phyloP scores from a whole-genome alignment of 2,888 invertebrate species.

The Coenonympha glycerion region DNA sequence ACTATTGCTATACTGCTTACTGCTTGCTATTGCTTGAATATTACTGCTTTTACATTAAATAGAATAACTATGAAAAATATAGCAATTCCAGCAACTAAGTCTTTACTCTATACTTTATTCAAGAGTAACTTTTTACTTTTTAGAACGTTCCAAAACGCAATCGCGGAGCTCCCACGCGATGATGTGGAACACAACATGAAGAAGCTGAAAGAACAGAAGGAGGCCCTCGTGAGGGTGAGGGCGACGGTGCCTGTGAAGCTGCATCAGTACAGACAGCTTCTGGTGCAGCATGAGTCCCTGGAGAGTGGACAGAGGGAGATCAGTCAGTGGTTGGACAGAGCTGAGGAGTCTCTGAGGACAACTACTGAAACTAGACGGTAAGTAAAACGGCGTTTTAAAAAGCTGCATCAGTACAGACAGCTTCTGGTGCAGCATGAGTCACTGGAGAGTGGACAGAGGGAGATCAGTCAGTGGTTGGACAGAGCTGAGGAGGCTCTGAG shows the following conservation, averaged over 20 bases:
- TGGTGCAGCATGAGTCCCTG: constrained; percentile 92
- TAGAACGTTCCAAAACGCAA: constrained; percentile 90
- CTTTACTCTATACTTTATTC: neutral
- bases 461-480: constrained; percentile 90
- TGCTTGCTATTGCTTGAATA: no score
- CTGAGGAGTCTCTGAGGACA: constrained; percentile 81
- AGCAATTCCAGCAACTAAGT: no score
- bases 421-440: constrained; percentile 92
- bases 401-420: constrained; percentile 88
- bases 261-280: constrained; percentile 86
- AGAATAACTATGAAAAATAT: no score
- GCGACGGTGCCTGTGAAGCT: constrained; percentile 88
- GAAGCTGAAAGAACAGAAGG: constrained; percentile 90
- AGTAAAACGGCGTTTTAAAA: no score
- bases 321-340: constrained; percentile 88
- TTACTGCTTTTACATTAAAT: no score
- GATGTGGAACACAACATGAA: constrained; percentile 94
- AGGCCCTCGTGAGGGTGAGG: constrained; percentile 87
- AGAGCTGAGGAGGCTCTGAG: constrained; percentile 85
- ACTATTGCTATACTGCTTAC: no score
- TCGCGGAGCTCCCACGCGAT: constrained; percentile 91
- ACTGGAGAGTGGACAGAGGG: constrained; percentile 88
- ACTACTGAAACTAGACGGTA: constrained; percentile 54
- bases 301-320: constrained; percentile 92
- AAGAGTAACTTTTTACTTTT: constrained; percentile 14